phyloP scores from a whole-genome alignment of 1,140 invertebrate species.

The Araneus ventricosus region DNA sequence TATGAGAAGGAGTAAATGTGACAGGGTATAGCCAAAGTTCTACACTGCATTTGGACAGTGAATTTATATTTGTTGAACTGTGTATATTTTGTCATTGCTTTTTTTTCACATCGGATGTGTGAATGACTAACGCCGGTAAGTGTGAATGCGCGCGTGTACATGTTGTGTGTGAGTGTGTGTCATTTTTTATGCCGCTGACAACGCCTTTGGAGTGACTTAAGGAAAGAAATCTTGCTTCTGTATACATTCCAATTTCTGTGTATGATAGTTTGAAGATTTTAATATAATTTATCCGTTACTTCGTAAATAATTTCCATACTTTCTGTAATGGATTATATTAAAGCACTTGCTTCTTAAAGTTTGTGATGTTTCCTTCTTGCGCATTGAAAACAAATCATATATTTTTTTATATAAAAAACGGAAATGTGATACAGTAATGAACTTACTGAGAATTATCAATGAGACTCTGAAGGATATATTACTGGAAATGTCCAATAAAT shows the following conservation, averaged over 20 bases:
- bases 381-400: neutral
- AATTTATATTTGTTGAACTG: conserved; percentile 58
- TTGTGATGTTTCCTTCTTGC: neutral
- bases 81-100: conserved; percentile 47
- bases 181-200: conserved; percentile 47
- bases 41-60: conserved; percentile 60
- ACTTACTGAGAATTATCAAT: too few relatives aligned
- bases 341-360: conserved; percentile 67
- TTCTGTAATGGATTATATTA: conserved; percentile 72
- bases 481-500: too few relatives aligned
- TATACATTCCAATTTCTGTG: conserved; percentile 69
- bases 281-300: conserved; percentile 73
- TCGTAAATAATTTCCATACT: conserved; percentile 60
- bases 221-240: conserved; percentile 61
- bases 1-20: conserved; percentile 11
- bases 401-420: neutral
- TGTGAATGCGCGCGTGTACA: neutral
- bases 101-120: conserved; percentile 30
- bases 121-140: conserved; percentile 58
- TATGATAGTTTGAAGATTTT: conserved; percentile 74
- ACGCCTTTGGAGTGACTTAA: conserved; percentile 32
- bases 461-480: too few relatives aligned
- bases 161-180: neutral
- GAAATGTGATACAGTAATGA: too few relatives aligned
- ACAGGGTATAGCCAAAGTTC: conserved; percentile 72